These are phyloP conservation scores for Neelides folsomi DNA, from an alignment of 2,888 invertebrate species.

Conservation along the genomic window DNA sequence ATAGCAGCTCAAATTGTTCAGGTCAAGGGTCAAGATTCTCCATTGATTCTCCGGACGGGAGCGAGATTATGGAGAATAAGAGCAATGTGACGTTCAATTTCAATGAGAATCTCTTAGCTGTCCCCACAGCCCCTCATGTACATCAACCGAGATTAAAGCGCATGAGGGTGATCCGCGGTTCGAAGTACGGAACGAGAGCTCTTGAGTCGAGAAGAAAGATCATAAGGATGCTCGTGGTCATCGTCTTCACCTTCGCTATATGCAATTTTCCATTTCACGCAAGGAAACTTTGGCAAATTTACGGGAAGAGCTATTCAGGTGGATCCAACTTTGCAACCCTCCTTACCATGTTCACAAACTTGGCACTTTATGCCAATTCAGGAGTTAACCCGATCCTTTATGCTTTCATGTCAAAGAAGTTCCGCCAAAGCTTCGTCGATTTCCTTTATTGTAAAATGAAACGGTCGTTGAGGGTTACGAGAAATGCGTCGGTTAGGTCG, in stretches of 20 bases:
- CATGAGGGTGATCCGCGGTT: slow-evolving; percentile 20
- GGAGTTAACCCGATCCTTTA: slow-evolving; percentile 81
- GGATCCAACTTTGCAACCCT: slow-evolving; percentile 60
- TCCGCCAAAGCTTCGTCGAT: slow-evolving; percentile 72
- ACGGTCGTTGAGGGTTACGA: slow-evolving; percentile 18
- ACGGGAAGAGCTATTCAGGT: slow-evolving; percentile 56
- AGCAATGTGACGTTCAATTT: too few relatives aligned
- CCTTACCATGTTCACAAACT: slow-evolving; percentile 70
- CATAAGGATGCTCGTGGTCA: slow-evolving; percentile 74
- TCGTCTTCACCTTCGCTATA: slow-evolving; percentile 74
- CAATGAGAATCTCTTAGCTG: too few relatives aligned
- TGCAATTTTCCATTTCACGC: slow-evolving; percentile 83
- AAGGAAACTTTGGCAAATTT: slow-evolving; percentile 75
- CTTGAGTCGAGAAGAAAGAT: slow-evolving; percentile 68
- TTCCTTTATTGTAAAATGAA: slow-evolving; percentile 48
- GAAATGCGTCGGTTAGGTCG: too few relatives aligned
- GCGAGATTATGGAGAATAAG: too few relatives aligned
- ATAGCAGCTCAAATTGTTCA: too few relatives aligned
- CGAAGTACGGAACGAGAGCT: slow-evolving; percentile 38
- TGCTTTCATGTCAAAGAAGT: slow-evolving; percentile 70
- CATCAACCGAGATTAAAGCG: slow-evolving; percentile 2
- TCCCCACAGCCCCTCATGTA: too few relatives aligned
- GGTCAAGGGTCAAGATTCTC: too few relatives aligned
- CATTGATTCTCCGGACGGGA: too few relatives aligned
- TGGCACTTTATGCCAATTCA: slow-evolving; percentile 77